Evolutionary conservation across 1,140 invertebrate genomes (phyloP).

Genomic region (Trichoplusia ni): DNA sequence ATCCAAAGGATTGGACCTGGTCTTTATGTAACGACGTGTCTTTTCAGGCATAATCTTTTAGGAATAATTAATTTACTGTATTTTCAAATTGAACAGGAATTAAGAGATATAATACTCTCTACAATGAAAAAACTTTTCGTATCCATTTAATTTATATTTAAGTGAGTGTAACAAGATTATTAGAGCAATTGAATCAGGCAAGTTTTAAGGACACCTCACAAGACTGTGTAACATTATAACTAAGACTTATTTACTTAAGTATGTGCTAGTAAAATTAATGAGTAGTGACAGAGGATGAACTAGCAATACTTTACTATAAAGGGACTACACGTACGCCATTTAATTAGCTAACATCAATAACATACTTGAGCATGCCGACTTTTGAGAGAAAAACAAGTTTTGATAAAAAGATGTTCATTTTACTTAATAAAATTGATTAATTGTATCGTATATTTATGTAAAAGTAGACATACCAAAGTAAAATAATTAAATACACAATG

Average conservation of each 20-base stretch:
- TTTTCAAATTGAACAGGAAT: too few relatives aligned
- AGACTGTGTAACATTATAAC: not conserved
- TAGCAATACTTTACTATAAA: constrained; percentile 15
- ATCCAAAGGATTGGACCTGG: too few relatives aligned
- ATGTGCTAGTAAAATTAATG: not conserved
- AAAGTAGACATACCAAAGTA: constrained; percentile 13
- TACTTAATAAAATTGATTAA: too few relatives aligned
- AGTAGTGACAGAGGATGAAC: not conserved
- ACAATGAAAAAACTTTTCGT: too few relatives aligned
- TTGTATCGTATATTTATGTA: not conserved
- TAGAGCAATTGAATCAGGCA: too few relatives aligned
- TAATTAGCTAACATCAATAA: constrained; percentile 27
- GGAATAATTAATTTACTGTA: too few relatives aligned
- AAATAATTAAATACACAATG: constrained; percentile 8
- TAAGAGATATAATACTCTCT: too few relatives aligned
- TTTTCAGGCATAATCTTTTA: too few relatives aligned
- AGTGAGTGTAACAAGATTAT: too few relatives aligned
- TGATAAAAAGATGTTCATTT: too few relatives aligned
- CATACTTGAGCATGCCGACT: constrained; percentile 18
- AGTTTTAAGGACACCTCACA: not conserved
- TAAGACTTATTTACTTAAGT: constrained; percentile 1
- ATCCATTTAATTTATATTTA: too few relatives aligned
- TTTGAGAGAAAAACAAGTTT: not conserved
- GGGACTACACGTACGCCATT: constrained; percentile 27
- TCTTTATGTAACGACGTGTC: too few relatives aligned